Evolutionary conservation across 2,113 vertebrate species (phyloP).

Genomic region (Chrysemys picta): DNA sequence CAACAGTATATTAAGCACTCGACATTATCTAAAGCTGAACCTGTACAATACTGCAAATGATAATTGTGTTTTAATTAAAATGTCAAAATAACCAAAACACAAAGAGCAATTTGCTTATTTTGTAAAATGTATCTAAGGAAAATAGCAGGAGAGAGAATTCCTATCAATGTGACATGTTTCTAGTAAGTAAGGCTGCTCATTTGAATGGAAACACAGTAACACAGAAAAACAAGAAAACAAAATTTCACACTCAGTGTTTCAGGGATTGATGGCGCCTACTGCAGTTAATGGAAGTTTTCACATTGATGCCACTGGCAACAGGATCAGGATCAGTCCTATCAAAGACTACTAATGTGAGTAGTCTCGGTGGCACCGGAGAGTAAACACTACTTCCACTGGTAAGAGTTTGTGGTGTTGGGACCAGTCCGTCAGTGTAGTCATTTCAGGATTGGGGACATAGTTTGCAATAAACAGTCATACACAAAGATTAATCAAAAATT

Average conservation of each 20-base stretch:
- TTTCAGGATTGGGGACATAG: background rate
- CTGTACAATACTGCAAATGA: slow-evolving; percentile 35
- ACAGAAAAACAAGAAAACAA: slow-evolving; percentile 58
- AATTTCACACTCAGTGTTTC: slow-evolving; percentile 39
- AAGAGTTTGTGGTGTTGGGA: background rate
- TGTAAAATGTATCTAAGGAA: background rate
- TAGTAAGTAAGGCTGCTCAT: slow-evolving; percentile 34
- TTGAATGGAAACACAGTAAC: slow-evolving; percentile 34
- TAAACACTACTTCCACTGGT: background rate
- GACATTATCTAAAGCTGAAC: slow-evolving; percentile 24
- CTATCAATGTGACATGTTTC: slow-evolving; percentile 12
- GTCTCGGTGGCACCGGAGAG: background rate
- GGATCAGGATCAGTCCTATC: background rate
- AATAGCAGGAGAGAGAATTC: background rate
- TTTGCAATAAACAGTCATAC: background rate
- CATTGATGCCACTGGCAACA: background rate
- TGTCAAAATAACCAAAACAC: slow-evolving; percentile 40
- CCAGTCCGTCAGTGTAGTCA: background rate
- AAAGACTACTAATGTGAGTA: background rate
- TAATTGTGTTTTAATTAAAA: slow-evolving; percentile 60
- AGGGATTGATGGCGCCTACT: slow-evolving; percentile 27
- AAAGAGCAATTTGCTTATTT: slow-evolving; percentile 45
- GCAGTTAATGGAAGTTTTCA: slow-evolving; percentile 54
- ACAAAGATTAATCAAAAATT: background rate
- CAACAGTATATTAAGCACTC: background rate